Conservation (phyloP, 2,797 vertebrate species). For the Brachymystax lenok region DNA sequence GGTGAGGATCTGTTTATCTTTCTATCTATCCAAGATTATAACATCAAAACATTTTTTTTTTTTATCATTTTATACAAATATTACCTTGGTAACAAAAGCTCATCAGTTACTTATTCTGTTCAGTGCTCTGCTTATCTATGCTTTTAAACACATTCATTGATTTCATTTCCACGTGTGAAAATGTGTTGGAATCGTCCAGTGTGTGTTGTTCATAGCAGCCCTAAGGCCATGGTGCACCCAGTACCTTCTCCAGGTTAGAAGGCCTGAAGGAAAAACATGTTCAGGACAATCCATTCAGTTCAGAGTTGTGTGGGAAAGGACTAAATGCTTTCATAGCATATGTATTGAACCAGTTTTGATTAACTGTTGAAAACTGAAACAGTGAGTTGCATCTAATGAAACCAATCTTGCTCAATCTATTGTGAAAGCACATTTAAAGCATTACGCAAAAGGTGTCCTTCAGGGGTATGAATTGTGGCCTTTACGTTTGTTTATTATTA, state of each 20-base stretch:
- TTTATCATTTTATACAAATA: background rate
- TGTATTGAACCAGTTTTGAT: conserved; percentile 47
- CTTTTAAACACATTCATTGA: background rate
- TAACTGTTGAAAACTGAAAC: conserved; percentile 25
- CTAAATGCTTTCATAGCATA: conserved; percentile 47
- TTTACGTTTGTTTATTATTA: conserved; percentile 44
- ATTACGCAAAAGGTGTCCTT: conserved; percentile 52
- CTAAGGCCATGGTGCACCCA: background rate
- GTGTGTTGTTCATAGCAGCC: background rate
- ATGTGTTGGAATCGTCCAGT: background rate
- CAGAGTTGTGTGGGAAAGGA: conserved; percentile 31
- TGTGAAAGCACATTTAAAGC: conserved; percentile 28
- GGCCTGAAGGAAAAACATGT: background rate
- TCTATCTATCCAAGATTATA: background rate
- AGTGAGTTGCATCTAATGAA: conserved; percentile 48
- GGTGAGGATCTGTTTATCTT: background rate
- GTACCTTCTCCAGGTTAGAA: background rate
- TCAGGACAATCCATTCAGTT: background rate
- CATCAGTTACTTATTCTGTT: background rate
- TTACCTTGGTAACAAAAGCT: background rate
- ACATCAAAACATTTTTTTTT: background rate
- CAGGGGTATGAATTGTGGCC: conserved; percentile 34
- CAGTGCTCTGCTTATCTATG: background rate
- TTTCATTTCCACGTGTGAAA: background rate
- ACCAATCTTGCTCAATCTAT: conserved; percentile 18